Percentiles rank a stretch among this genome's conserved stretches.
Evolutionary conservation across 1,140 invertebrate species (phyloP).

Genomic region (Brachionus sp.): DNA sequence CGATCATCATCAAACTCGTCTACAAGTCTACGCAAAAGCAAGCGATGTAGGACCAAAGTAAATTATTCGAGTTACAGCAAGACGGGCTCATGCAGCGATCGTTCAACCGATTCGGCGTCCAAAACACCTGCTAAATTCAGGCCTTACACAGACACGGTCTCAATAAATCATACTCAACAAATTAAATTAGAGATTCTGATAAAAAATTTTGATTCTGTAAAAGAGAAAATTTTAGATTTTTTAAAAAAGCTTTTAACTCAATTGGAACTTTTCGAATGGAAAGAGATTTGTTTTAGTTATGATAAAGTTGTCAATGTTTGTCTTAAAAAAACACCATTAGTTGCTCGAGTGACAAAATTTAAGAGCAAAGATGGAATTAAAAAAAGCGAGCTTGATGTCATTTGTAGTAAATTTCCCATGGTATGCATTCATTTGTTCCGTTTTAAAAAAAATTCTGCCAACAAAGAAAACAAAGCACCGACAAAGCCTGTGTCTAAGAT

Average conservation of each 20-base stretch:
- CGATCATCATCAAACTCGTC: background rate
- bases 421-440: background rate
- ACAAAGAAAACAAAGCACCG: slow-evolving; percentile 5
- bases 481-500: background rate
- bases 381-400: background rate
- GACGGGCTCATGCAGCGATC: background rate
- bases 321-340: background rate
- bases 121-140: background rate
- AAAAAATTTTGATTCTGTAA: background rate
- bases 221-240: background rate
- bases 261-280: background rate
- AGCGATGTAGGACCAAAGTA: background rate
- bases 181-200: background rate
- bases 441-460: background rate
- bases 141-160: background rate
- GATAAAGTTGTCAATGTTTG: background rate
- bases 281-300: background rate
- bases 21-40: background rate
- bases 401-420: background rate
- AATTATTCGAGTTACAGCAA: background rate
- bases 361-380: background rate
- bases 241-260: background rate
- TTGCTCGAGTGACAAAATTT: background rate
- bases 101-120: background rate
- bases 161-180: background rate